Percentiles rank a stretch among this genome's conserved stretches.
Evolutionary conservation across 2,888 invertebrate genomes (phyloP).

Genomic region (Portevinia maculata): DNA sequence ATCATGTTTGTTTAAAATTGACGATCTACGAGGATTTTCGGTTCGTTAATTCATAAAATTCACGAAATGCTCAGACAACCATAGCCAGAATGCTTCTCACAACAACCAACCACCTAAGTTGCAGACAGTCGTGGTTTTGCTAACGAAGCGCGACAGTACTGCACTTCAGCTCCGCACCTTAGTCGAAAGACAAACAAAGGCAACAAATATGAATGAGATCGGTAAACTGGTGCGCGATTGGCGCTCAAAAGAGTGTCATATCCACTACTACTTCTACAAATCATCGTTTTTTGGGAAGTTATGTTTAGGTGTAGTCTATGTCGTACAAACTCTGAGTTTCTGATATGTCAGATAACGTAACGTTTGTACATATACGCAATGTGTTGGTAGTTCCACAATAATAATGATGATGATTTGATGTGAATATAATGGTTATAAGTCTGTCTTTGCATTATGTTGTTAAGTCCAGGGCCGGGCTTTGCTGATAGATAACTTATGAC

Average conservation of each 20-base stretch:
- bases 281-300: not conserved
- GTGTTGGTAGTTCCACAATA: conserved; percentile 6
- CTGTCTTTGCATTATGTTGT: not conserved
- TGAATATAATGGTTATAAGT: conserved; percentile 9
- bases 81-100: conserved; percentile 11
- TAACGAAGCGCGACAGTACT: conserved; percentile 10
- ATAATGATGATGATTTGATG: conserved; percentile 1
- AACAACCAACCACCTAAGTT: conserved; percentile 36
- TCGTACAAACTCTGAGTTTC: not conserved
- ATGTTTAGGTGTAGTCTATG: not conserved
- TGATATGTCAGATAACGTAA: not conserved
- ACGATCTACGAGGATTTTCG: conserved; percentile 22
- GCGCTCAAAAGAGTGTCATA: conserved; percentile 21
- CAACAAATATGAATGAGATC: conserved; percentile 46
- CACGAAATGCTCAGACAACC: conserved; percentile 3
- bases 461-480: not conserved
- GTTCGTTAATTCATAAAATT: conserved; percentile 31
- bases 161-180: conserved; percentile 28
- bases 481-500: no score
- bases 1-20: conserved; percentile 24
- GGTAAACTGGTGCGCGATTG: conserved; percentile 44
- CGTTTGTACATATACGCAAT: conserved; percentile 1
- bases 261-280: conserved; percentile 17
- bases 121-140: not conserved
- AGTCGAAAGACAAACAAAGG: conserved; percentile 45